phyloP scores from a whole-genome alignment of 64 coral and sea anemone species.

The Orbicella faveolata region DNA sequence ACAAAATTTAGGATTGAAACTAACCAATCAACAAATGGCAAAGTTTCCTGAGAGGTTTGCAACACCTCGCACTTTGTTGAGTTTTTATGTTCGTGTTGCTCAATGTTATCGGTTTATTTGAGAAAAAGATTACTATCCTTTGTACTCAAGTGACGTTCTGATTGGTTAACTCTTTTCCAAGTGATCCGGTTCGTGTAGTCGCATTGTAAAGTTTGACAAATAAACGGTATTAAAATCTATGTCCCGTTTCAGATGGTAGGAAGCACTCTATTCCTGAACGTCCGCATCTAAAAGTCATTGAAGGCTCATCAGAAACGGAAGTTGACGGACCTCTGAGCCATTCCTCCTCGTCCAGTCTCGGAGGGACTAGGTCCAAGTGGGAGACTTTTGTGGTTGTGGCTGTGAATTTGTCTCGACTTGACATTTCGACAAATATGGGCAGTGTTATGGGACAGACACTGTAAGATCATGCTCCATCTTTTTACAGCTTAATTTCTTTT shows the following conservation, averaged over 20 bases:
- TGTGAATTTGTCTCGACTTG: slow-evolving; percentile 80
- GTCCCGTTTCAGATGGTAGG: slow-evolving; percentile 39
- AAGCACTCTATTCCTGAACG: neutral
- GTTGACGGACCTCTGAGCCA: slow-evolving; percentile 72
- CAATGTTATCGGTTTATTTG: no score
- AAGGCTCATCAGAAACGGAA: slow-evolving; percentile 74
- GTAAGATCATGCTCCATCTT: slow-evolving; percentile 37
- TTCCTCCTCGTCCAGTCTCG: slow-evolving; percentile 74
- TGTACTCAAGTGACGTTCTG: no score
- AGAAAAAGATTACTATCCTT: no score
- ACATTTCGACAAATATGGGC: slow-evolving; percentile 95
- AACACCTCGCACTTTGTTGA: no score
- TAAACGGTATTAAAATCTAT: neutral
- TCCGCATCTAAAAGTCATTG: slow-evolving; percentile 2
- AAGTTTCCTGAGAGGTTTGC: no score
- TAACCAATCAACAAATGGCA: no score
- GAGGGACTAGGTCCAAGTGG: slow-evolving; percentile 84
- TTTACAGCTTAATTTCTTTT: neutral
- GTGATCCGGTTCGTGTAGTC: no score
- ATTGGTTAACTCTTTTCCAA: no score
- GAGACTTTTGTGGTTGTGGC: slow-evolving; percentile 95
- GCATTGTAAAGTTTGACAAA: no score
- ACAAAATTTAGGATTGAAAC: no score
- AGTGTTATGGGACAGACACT: slow-evolving; percentile 95
- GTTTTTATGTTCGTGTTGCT: no score